phyloP scores from a whole-genome alignment of 1,140 invertebrate genomes.

The Riptortus pedestris region DNA sequence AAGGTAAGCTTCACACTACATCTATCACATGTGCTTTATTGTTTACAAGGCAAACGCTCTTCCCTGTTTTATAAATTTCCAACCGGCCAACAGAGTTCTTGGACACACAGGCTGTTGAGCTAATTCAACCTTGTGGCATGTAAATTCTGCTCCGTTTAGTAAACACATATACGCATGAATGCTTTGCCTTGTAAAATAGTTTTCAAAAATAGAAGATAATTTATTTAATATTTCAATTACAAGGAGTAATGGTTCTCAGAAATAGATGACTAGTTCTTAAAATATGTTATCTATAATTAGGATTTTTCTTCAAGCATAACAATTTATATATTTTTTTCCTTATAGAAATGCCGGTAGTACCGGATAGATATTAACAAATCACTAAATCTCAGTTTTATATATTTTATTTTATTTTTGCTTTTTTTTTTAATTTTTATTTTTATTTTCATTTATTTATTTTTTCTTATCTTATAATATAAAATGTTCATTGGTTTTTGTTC shows the following conservation, averaged over 20 bases:
- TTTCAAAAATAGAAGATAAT: conserved; percentile 4
- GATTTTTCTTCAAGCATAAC: not conserved
- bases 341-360: conserved; percentile 21
- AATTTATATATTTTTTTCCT: not conserved
- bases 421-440: conserved; percentile 17
- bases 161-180: conserved; percentile 7
- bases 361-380: conserved; percentile 13
- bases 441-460: conserved; percentile 21
- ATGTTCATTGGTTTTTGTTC: conserved; percentile 7
- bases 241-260: not conserved
- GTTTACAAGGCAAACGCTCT: conserved; percentile 20
- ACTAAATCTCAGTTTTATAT: conserved; percentile 22
- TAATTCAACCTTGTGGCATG: conserved; percentile 5
- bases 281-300: not conserved
- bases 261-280: not conserved
- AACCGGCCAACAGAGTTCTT: not conserved
- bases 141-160: conserved; percentile 13
- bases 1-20: conserved; percentile 59
- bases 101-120: not conserved
- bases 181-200: conserved; percentile 22
- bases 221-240: conserved; percentile 4
- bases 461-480: conserved; percentile 10
- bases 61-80: not conserved
- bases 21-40: conserved; percentile 32
- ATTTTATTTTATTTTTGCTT: conserved; percentile 24